A percentile compares a stretch with the other conserved stretches of the same genome.
phyloP scores from a whole-genome alignment of 2,113 vertebrate species.

The Panurus biarmicus region DNA sequence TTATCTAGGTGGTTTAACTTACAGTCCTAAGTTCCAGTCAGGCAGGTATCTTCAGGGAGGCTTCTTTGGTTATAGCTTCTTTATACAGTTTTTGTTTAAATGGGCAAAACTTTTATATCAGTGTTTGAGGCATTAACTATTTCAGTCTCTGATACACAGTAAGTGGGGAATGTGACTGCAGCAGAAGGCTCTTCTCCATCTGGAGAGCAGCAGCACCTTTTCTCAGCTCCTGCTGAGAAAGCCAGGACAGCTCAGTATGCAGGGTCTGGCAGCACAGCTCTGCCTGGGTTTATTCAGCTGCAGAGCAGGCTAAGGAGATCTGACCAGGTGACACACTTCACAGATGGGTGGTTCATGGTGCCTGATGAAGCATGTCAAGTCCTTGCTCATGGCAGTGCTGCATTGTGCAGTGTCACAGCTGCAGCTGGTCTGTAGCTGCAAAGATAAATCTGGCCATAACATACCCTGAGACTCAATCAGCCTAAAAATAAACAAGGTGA shows the following conservation, averaged over 20 bases:
- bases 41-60: not conserved
- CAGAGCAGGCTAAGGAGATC: not conserved
- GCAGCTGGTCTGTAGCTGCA: not conserved
- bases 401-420: not conserved
- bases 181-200: not conserved
- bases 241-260: accelerated
- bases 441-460: not conserved
- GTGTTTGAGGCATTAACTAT: not conserved
- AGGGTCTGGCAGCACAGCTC: not conserved
- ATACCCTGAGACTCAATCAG: not conserved
- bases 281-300: not conserved
- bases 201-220: accelerated
- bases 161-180: not conserved
- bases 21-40: not conserved
- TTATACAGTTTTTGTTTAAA: not conserved
- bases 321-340: not conserved
- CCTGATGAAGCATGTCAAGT: not conserved
- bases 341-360: not conserved
- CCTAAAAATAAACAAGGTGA: not conserved
- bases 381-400: not conserved
- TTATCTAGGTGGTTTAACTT: not conserved
- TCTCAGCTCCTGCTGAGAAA: not conserved
- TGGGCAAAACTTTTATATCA: not conserved
- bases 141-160: not conserved
- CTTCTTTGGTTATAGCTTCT: not conserved